These are phyloP conservation scores for Notodonta dromedarius DNA, from an alignment of 2,888 invertebrate genomes.

Conservation along the genomic window DNA sequence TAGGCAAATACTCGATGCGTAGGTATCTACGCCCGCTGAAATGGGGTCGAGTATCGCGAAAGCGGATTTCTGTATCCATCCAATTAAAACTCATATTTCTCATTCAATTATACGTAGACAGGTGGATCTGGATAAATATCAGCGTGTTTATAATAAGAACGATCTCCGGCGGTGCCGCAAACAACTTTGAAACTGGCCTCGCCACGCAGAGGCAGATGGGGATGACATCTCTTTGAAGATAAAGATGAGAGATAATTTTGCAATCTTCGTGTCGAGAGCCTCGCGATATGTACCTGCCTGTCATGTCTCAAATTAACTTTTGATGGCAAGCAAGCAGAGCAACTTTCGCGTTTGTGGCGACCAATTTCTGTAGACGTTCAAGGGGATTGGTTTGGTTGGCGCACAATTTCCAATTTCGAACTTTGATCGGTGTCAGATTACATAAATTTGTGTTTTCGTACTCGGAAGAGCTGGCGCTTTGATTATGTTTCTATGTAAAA, in stretches of 20 bases:
- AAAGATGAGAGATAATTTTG: slow-evolving; percentile 81
- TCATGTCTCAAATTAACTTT: slow-evolving; percentile 77
- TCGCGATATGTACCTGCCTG: slow-evolving; percentile 71
- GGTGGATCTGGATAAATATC: slow-evolving; percentile 68
- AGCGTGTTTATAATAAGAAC: slow-evolving; percentile 67
- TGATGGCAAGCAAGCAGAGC: slow-evolving; percentile 57
- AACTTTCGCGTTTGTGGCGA: slow-evolving; percentile 60
- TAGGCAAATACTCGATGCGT: slow-evolving; percentile 7
- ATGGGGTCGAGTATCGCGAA: slow-evolving; percentile 6
- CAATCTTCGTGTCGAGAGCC: slow-evolving; percentile 76
- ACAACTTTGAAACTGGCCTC: slow-evolving; percentile 78
- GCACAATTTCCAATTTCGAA: slow-evolving; percentile 58
- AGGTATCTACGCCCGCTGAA: background rate
- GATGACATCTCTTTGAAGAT: slow-evolving; percentile 84
- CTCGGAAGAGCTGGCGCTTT: slow-evolving; percentile 35
- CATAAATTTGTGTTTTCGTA: slow-evolving; percentile 45
- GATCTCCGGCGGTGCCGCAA: slow-evolving; percentile 70
- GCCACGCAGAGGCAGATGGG: slow-evolving; percentile 75
- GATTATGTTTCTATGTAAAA: slow-evolving; percentile 35
- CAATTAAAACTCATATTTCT: slow-evolving; percentile 58
- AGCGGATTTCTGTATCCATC: slow-evolving; percentile 14
- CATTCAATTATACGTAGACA: slow-evolving; percentile 54
- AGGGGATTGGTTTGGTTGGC: slow-evolving; percentile 37
- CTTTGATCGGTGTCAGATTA: slow-evolving; percentile 54
- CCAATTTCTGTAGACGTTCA: slow-evolving; percentile 48